A percentile compares a stretch with the other conserved stretches of the same genome.
These are phyloP conservation scores for Ariolimax columbianus DNA, from an alignment of 2,888 invertebrate genomes.

Conservation along the genomic window DNA sequence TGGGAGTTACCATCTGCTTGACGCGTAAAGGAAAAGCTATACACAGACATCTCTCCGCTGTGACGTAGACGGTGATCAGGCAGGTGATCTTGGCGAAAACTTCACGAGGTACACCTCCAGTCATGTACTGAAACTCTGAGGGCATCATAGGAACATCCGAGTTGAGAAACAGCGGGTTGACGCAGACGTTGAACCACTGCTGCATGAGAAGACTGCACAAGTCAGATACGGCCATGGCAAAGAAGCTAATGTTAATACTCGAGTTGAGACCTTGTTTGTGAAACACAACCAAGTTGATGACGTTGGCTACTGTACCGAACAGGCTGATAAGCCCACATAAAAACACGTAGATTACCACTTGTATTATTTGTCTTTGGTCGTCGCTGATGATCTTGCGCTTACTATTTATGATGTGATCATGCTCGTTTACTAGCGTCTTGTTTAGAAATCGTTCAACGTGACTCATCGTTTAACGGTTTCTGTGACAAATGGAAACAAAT, in stretches of 20 bases:
- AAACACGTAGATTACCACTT: not conserved
- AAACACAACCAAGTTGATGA: not conserved
- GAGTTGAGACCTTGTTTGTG: not conserved
- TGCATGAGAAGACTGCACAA: conserved; percentile 3
- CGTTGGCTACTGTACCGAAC: conserved; percentile 14
- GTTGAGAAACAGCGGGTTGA: not conserved
- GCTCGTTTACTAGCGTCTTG: not conserved
- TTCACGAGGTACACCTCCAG: not conserved
- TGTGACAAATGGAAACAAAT: no score
- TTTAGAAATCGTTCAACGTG: no score
- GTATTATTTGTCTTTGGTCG: not conserved
- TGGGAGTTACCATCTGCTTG: conserved; percentile 15
- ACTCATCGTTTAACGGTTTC: no score
- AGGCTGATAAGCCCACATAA: not conserved
- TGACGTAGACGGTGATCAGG: not conserved
- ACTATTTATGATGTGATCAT: not conserved
- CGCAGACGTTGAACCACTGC: conserved; percentile 10
- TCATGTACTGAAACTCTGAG: conserved; percentile 1
- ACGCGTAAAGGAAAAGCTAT: conserved; percentile 2
- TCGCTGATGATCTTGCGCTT: not conserved
- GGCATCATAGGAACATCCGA: not conserved
- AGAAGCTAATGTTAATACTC: conserved; percentile 1
- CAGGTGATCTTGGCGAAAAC: not conserved
- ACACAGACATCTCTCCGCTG: conserved; percentile 5
- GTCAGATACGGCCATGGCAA: not conserved